Percentiles rank a stretch among this genome's conserved stretches.
phyloP scores from a whole-genome alignment of 2,888 invertebrate genomes.

The Plebejus melissa region DNA sequence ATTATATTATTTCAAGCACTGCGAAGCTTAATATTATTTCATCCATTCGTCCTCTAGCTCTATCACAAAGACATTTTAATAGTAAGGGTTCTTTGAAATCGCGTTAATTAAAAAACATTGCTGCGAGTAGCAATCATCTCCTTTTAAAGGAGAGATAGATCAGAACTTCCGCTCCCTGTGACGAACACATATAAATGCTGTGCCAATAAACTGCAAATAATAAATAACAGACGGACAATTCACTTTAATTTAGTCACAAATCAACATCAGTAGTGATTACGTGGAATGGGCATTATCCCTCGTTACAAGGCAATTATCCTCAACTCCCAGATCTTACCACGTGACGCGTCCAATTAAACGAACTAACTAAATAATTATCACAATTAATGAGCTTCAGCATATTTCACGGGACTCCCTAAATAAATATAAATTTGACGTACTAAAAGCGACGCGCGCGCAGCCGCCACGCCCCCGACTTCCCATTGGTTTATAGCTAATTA shows the following conservation, averaged over 20 bases:
- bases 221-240: constrained; percentile 28
- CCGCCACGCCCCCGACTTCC: constrained; percentile 56
- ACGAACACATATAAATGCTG: neutral
- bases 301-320: constrained; percentile 37
- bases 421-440: constrained; percentile 66
- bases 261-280: constrained; percentile 37
- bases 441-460: constrained; percentile 55
- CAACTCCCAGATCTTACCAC: constrained; percentile 46
- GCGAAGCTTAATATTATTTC: no score
- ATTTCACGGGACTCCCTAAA: constrained; percentile 62
- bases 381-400: constrained; percentile 70
- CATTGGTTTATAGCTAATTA: constrained; percentile 74
- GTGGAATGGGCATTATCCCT: constrained; percentile 25
- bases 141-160: neutral
- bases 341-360: constrained; percentile 69
- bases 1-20: no score
- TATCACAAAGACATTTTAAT: no score
- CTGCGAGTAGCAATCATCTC: neutral
- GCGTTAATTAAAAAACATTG: no score
- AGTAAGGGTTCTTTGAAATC: no score
- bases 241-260: constrained; percentile 34
- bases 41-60: no score
- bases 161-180: neutral
- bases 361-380: constrained; percentile 77
- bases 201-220: neutral